These are phyloP conservation scores for Lepilemur septentrionalis DNA, from an alignment of 2,797 vertebrate species.

Conservation along the genomic window DNA sequence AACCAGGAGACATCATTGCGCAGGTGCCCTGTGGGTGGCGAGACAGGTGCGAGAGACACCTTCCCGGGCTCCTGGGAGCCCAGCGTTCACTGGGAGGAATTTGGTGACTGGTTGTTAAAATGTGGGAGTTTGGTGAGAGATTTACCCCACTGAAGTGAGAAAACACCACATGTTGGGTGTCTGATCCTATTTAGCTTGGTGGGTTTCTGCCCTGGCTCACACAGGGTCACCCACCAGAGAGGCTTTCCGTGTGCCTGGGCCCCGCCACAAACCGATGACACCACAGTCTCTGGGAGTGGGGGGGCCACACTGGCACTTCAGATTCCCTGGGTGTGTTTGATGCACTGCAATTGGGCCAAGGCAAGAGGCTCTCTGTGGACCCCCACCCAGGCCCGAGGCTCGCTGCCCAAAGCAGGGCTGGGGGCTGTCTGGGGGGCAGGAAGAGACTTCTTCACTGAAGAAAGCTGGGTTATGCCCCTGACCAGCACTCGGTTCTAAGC, in stretches of 20 bases:
- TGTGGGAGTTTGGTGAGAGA: accelerated
- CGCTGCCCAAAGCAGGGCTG: not conserved
- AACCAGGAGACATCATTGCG: not conserved
- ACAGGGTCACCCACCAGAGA: accelerated
- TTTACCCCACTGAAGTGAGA: accelerated
- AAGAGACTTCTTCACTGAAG: not conserved
- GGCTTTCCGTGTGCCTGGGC: not conserved
- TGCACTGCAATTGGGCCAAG: not conserved
- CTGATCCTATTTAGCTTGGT: too few relatives aligned
- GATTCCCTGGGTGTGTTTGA: not conserved
- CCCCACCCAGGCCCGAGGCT: not conserved
- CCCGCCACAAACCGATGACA: too few relatives aligned
- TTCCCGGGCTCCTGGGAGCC: accelerated
- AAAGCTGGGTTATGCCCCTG: not conserved
- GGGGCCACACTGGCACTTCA: accelerated
- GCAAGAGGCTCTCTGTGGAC: not conserved
- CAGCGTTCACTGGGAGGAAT: accelerated
- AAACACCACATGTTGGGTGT: accelerated
- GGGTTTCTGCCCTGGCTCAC: not conserved
- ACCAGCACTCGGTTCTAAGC: constrained; percentile 23
- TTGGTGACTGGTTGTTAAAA: not conserved
- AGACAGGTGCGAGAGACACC: not conserved
- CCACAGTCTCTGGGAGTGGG: not conserved
- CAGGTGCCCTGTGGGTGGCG: not conserved
- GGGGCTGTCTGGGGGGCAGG: not conserved